These are phyloP conservation scores for Pasiphila rectangulata DNA, from an alignment of 2,888 invertebrate genomes.

Conservation along the genomic window DNA sequence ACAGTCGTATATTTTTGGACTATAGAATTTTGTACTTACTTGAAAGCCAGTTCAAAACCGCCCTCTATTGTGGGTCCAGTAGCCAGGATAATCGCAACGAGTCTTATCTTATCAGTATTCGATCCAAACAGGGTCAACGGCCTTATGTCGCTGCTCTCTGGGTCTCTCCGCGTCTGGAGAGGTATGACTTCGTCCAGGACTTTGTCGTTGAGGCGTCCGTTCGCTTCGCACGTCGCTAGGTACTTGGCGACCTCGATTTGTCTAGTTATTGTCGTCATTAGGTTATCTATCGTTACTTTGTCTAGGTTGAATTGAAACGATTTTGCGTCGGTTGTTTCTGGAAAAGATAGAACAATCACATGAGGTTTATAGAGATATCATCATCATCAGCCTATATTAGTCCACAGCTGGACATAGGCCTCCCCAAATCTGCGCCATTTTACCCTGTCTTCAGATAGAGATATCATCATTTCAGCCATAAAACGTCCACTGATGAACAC, in stretches of 20 bases:
- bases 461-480: too few relatives aligned
- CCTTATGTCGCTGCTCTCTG: slow-evolving; percentile 47
- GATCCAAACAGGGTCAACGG: slow-evolving; percentile 88
- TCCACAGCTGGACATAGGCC: too few relatives aligned
- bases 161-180: slow-evolving; percentile 35
- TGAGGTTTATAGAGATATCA: too few relatives aligned
- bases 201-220: slow-evolving; percentile 66
- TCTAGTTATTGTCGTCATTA: slow-evolving; percentile 88
- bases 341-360: slow-evolving; percentile 20
- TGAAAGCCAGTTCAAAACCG: slow-evolving; percentile 86
- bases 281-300: slow-evolving; percentile 85
- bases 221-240: slow-evolving; percentile 83
- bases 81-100: slow-evolving; percentile 85
- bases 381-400: too few relatives aligned
- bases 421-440: too few relatives aligned
- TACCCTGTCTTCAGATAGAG: too few relatives aligned
- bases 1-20: too few relatives aligned
- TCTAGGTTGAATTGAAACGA: slow-evolving; percentile 86
- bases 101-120: slow-evolving; percentile 83
- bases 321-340: slow-evolving; percentile 73
- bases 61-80: slow-evolving; percentile 85
- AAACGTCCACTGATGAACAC: too few relatives aligned
- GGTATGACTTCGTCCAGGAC: slow-evolving; percentile 63
- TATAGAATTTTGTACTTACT: too few relatives aligned
- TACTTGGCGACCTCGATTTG: slow-evolving; percentile 91